Conservation (phyloP, 2,113 vertebrate species). For the Ptyas mucosa region DNA sequence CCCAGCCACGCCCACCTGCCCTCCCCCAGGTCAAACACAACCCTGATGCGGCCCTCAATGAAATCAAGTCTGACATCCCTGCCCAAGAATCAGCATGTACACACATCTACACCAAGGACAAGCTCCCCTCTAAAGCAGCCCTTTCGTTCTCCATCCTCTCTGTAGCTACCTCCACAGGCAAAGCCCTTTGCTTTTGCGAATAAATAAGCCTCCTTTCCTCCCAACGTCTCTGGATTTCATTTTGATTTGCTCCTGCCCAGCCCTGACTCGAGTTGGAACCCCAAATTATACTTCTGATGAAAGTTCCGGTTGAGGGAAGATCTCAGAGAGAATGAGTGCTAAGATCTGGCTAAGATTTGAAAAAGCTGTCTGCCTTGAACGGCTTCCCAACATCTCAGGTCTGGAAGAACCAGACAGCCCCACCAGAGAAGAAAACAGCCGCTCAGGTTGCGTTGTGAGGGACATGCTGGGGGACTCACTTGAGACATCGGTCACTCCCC, state of each 20-base stretch:
- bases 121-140: background rate
- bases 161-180: background rate
- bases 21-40: too few relatives aligned
- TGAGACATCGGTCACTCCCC: constrained; percentile 10
- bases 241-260: background rate
- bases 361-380: background rate
- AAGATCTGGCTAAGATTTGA: background rate
- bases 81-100: background rate
- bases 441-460: background rate
- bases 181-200: background rate
- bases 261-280: background rate
- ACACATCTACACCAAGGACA: background rate
- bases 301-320: background rate
- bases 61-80: too few relatives aligned
- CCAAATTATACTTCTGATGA: background rate
- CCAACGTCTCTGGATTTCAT: background rate
- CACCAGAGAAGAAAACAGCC: background rate
- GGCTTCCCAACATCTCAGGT: background rate
- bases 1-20: too few relatives aligned
- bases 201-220: background rate
- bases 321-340: background rate
- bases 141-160: background rate
- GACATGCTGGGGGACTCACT: background rate
- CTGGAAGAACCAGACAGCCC: background rate
- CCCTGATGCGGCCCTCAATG: too few relatives aligned